Conservation (phyloP, 1,140 invertebrate genomes). For the Trichonephila inaurata region DNA sequence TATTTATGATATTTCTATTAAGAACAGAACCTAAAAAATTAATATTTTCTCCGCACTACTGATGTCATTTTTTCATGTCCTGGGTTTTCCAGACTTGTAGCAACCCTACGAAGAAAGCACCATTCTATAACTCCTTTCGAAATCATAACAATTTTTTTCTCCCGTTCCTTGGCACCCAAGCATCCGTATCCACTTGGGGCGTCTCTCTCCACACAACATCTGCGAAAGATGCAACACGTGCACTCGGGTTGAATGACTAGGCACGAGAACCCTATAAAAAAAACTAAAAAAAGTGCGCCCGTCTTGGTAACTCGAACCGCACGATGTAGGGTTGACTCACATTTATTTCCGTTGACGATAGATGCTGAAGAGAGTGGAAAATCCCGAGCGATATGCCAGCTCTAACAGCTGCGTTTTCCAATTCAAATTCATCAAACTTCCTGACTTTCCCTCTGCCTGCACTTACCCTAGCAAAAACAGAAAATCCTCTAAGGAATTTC, state of each 20-base stretch:
- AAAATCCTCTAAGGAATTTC: constrained; percentile 13
- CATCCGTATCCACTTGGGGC: neutral
- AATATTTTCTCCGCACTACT: too few relatives aligned
- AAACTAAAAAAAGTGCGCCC: neutral
- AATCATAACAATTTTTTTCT: too few relatives aligned
- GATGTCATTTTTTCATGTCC: too few relatives aligned
- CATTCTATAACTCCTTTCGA: too few relatives aligned
- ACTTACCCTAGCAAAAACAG: constrained; percentile 48
- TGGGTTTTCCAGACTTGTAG: too few relatives aligned
- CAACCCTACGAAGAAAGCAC: too few relatives aligned
- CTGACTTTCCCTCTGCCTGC: neutral
- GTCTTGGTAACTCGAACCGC: constrained; percentile 13
- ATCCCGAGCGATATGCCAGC: constrained; percentile 13
- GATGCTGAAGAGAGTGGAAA: constrained; percentile 13
- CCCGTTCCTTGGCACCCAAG: neutral
- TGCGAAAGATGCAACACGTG: constrained; percentile 16
- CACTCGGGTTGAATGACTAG: constrained; percentile 16
- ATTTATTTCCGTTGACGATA: constrained; percentile 58
- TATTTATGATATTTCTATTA: too few relatives aligned
- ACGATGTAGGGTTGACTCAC: neutral
- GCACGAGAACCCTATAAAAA: neutral
- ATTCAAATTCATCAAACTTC: constrained; percentile 68
- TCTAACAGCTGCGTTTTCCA: constrained; percentile 46
- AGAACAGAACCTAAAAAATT: too few relatives aligned
- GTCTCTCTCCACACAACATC: neutral